phyloP scores from a whole-genome alignment of 2,888 invertebrate genomes.

The Cerastis rubricosa region DNA sequence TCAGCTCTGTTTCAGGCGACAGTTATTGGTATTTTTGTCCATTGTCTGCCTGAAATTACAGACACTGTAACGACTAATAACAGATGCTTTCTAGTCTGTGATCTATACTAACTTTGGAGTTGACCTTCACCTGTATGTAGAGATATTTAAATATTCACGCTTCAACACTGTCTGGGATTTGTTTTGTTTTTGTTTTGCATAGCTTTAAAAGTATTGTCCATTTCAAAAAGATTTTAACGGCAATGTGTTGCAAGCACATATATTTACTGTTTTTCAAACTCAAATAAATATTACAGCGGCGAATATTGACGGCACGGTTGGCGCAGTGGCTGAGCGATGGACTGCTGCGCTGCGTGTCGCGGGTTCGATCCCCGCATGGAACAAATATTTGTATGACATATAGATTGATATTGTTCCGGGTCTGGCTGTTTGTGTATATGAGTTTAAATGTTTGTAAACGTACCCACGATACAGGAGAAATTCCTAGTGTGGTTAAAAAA shows the following conservation, averaged over 20 bases:
- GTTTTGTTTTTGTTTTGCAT: not conserved
- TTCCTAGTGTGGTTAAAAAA: no score
- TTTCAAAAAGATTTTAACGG: not conserved
- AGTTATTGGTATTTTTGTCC: conserved; percentile 1
- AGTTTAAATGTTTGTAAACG: no score
- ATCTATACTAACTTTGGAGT: no score
- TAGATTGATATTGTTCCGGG: no score
- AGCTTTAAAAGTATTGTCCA: not conserved
- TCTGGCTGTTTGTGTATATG: no score
- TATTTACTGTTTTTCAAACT: not conserved
- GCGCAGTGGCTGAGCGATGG: no score
- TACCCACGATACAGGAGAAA: no score
- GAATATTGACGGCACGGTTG: no score
- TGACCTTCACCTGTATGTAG: conserved; percentile 16
- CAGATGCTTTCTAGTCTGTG: not conserved
- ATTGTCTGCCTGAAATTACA: not conserved
- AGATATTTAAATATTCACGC: not conserved
- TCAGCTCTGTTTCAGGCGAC: not conserved
- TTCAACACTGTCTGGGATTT: not conserved
- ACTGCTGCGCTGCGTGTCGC: no score
- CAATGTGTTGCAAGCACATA: not conserved
- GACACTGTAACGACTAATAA: not conserved
- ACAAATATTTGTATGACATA: no score
- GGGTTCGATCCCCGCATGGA: no score
- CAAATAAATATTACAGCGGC: no score